Base-by-base conservation (phyloP, 2,888 invertebrate species). In the Aporophyla lueneburgensis region DNA sequence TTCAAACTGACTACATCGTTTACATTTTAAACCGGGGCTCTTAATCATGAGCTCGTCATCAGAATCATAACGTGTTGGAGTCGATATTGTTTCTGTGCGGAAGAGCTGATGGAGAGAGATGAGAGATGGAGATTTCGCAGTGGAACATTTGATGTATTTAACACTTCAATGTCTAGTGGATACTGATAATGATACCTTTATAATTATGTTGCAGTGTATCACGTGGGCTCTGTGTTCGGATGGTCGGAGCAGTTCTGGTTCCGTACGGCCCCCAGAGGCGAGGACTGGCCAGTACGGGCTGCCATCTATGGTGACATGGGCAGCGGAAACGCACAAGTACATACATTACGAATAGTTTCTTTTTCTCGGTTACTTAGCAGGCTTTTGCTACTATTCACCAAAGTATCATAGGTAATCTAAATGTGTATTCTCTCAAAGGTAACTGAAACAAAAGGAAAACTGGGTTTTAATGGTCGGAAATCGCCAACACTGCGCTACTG, bases 241-340 rank as follows among this genome's bases (percentile, higher is more conserved):
- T 99, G 99, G 99, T 99, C 99, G 0, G 97, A 97, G 54, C 86
- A 97, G 88, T 99, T 98, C 94, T 97, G 97, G 91, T 98, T 99
- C 94, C 97, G 95, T 87, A 98, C 99, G 0, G 96, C 97, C 0
- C 98, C 98, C 0, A 93, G 94, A 2, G 97, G 97, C 21, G 92
- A 96, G n/a, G 91, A 97, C 83, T 99, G 99, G 99, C 97, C 97
- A 27, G 98, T 99, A 0, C 97, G 97, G 27, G 96, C 99, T 59
- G 99, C 98, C 46, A 97, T 99, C 87, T 99, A 98, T 91, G 99
- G 99, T 0, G 99, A 99, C 93, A 98, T 99, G 98, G 99, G 99
- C 51, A 98, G 98, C 92, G 98, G 97, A 86, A 99, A 99, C 95
- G 99, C 99, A 2, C 98, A 98, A 87, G 97, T 96, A 78, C 87